These are phyloP conservation scores for Caracal caracal DNA, from an alignment of 2,113 vertebrate genomes.

Conservation along the genomic window DNA sequence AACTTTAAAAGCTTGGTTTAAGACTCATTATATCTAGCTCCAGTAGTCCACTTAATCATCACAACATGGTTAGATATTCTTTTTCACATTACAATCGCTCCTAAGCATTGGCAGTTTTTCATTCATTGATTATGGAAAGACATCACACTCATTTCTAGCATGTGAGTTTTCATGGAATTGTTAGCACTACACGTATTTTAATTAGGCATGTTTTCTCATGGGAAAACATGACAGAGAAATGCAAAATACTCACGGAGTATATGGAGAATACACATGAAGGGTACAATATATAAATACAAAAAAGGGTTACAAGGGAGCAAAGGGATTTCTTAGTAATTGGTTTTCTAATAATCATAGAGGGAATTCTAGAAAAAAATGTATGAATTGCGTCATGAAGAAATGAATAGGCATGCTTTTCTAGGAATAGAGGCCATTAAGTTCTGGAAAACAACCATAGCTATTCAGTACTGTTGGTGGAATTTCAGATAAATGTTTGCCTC, in stretches of 20 bases:
- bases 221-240: constrained; percentile 56
- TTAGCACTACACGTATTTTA: constrained; percentile 59
- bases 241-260: constrained; percentile 39
- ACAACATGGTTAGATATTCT: background rate
- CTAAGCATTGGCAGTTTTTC: background rate
- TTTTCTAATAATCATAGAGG: constrained; percentile 55
- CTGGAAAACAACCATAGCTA: background rate
- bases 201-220: constrained; percentile 63
- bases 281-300: constrained; percentile 36
- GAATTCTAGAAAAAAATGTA: constrained; percentile 44
- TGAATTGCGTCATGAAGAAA: background rate
- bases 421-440: background rate
- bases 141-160: background rate
- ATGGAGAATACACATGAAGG: background rate
- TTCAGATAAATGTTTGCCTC: background rate
- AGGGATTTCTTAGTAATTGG: constrained; percentile 59
- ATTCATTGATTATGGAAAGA: background rate
- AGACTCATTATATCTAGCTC: background rate
- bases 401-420: background rate
- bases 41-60: background rate
- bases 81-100: background rate
- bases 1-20: background rate
- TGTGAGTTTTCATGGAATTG: constrained; percentile 12
- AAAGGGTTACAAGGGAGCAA: constrained; percentile 49
- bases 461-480: background rate